Conservation (phyloP, 64 coral and sea anemone species). For the Anthopleura sola region DNA sequence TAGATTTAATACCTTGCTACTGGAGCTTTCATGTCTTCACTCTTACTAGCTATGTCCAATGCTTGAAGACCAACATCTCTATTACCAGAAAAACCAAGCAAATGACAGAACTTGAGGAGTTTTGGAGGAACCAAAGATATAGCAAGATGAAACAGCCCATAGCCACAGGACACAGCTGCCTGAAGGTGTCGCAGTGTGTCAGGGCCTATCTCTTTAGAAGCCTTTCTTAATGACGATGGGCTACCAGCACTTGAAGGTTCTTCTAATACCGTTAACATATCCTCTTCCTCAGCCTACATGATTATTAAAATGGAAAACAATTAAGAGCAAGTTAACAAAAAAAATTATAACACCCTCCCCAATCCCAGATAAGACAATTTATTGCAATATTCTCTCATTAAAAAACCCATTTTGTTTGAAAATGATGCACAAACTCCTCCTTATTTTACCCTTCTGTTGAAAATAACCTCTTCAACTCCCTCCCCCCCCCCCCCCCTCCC, state of each 20-base stretch:
- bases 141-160: slow-evolving; percentile 92
- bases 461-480: too few relatives aligned
- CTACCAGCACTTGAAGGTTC: slow-evolving; percentile 13
- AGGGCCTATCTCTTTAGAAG: slow-evolving; percentile 21
- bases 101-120: slow-evolving; percentile 75
- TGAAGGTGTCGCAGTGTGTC: slow-evolving; percentile 69
- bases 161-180: slow-evolving; percentile 88
- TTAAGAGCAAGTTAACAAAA: not conserved
- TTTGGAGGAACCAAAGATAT: slow-evolving; percentile 91
- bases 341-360: too few relatives aligned
- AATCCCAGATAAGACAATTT: too few relatives aligned
- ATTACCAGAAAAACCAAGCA: slow-evolving; percentile 89
- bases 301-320: not conserved
- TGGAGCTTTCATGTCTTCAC: slow-evolving; percentile 95
- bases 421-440: too few relatives aligned
- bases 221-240: slow-evolving; percentile 4
- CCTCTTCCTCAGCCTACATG: not conserved
- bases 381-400: too few relatives aligned
- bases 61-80: slow-evolving; percentile 84
- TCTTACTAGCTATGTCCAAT: slow-evolving; percentile 85
- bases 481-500: too few relatives aligned
- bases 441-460: too few relatives aligned
- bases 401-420: too few relatives aligned
- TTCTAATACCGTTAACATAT: slow-evolving; percentile 21
- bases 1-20: slow-evolving; percentile 65